phyloP scores from a whole-genome alignment of 2,888 invertebrate genomes.

The Cylindroiulus punctatus region DNA sequence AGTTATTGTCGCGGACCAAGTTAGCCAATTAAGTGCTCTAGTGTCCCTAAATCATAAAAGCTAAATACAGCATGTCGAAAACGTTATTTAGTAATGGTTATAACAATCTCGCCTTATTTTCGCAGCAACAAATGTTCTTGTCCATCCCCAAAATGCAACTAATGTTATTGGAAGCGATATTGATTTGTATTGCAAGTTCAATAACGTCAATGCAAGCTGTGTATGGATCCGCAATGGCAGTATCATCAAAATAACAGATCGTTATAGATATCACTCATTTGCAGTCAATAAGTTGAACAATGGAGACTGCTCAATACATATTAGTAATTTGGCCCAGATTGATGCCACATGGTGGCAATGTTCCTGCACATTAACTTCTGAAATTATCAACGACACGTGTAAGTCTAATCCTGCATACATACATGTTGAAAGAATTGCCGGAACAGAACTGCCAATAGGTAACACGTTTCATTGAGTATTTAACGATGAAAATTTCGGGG shows the following conservation, averaged over 20 bases:
- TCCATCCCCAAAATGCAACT: background rate
- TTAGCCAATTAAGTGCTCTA: no score
- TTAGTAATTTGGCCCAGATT: background rate
- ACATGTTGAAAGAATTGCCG: background rate
- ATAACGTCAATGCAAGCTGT: background rate
- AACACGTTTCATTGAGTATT: background rate
- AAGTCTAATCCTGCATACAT: background rate
- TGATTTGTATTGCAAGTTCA: background rate
- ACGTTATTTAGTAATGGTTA: no score
- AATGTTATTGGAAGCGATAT: background rate
- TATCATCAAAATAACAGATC: background rate
- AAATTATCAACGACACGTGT: background rate
- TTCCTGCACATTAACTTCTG: background rate
- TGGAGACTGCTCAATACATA: background rate
- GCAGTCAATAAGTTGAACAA: background rate
- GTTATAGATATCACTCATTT: background rate
- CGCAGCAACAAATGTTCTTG: background rate
- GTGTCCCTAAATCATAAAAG: no score
- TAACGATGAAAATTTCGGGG: background rate
- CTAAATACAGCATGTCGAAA: background rate
- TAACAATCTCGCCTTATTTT: no score
- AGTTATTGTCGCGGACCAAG: no score
- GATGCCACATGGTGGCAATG: background rate
- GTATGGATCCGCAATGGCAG: conserved; percentile 3
- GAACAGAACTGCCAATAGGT: background rate